Evolutionary conservation across 2,888 invertebrate genomes (phyloP).

Genomic region (Idaea straminata): DNA sequence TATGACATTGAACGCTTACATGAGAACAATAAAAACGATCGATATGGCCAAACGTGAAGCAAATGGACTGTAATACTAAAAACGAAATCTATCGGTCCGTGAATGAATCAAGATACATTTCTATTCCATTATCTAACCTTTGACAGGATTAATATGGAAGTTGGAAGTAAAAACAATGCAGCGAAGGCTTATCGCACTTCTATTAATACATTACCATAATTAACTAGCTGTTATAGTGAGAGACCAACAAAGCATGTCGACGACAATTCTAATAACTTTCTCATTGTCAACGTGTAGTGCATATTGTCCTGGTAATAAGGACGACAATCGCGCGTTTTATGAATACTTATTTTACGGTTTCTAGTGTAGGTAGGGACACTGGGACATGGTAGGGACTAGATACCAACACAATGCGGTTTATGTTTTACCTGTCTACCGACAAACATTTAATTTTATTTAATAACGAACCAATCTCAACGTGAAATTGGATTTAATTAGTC

Average conservation of each 20-base stretch:
- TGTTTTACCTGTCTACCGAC: constrained; percentile 10
- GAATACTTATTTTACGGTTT: constrained; percentile 21
- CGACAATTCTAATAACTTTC: constrained; percentile 46
- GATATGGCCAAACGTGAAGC: background rate
- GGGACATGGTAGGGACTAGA: background rate
- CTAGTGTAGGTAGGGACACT: background rate
- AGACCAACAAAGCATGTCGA: constrained; percentile 42
- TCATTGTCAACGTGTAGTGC: constrained; percentile 32
- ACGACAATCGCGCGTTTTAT: constrained; percentile 35
- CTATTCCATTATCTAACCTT: constrained; percentile 35
- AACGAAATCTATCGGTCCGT: constrained; percentile 19
- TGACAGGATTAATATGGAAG: constrained; percentile 33
- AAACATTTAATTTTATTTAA: no score
- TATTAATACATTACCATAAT: constrained; percentile 48
- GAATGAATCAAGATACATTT: constrained; percentile 18
- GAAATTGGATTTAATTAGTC: background rate
- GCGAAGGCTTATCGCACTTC: constrained; percentile 29
- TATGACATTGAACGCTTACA: background rate
- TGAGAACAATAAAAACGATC: background rate
- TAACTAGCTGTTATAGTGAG: constrained; percentile 32
- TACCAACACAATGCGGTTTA: constrained; percentile 9
- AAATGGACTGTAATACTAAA: background rate
- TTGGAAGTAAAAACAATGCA: constrained; percentile 30
- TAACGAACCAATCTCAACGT: background rate
- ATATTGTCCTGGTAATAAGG: constrained; percentile 34